phyloP scores from a whole-genome alignment of 2,113 vertebrate species.

The Laterallus jamaicensis region DNA sequence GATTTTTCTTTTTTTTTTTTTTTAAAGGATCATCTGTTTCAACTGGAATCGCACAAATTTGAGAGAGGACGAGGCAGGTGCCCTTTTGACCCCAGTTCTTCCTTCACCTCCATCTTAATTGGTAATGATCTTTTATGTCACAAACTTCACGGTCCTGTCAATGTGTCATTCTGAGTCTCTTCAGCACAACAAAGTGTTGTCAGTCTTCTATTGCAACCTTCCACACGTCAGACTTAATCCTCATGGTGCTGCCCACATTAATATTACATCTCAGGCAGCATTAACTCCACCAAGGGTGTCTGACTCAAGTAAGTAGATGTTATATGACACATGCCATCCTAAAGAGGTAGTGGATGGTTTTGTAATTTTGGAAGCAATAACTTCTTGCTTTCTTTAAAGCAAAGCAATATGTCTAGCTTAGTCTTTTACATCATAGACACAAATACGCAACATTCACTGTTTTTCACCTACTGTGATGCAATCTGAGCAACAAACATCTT shows the following conservation, averaged over 20 bases:
- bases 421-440: not conserved
- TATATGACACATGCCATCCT: not conserved
- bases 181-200: not conserved
- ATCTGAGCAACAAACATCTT: not conserved
- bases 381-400: not conserved
- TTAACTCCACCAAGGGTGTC: not conserved
- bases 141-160: not conserved
- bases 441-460: not conserved
- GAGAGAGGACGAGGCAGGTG: constrained; percentile 90
- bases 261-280: constrained; percentile 4
- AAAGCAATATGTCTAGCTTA: not conserved
- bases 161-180: not conserved
- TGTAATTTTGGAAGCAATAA: not conserved
- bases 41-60: constrained; percentile 82
- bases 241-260: not conserved
- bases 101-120: constrained; percentile 86
- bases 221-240: not conserved
- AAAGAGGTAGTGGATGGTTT: not conserved
- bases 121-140: constrained; percentile 79
- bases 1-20: not conserved
- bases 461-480: not conserved
- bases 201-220: not conserved
- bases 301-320: not conserved
- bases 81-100: constrained; percentile 90
- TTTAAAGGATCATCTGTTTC: constrained; percentile 82